Base-by-base conservation (phyloP, 2,888 invertebrate genomes). In the Lasiommata megera region DNA sequence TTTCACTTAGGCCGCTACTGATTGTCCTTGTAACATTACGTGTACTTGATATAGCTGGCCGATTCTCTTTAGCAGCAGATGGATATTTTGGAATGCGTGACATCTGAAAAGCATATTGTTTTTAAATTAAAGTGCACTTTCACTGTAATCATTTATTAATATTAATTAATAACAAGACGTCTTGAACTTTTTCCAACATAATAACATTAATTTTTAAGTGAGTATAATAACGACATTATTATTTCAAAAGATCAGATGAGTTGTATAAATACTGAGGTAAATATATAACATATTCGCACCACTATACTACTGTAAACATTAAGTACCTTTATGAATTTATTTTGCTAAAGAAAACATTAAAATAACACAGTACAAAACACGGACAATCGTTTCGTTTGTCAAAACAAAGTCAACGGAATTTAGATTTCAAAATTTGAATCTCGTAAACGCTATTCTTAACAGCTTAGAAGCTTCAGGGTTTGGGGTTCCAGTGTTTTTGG, bases 21-120 rank as follows among this genome's bases (percentile, higher is more conserved):
- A 88, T 63, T 28, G 80, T 82, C 62, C 83, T 80, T 28, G 75
- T 61, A 5, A 76, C 58, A 48, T 62, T 65, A 31, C 36, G 77
- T 52, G 69, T 71, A 65, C 76, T 84, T n/a, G 75, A 47, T 34
- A 80, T 56, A n/a, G 75, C 76, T 9, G 85, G 76, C 64, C 77
- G 74, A 63, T 88, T 90, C 69, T 90, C 90, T 74, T 90, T 90
- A 18, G 79, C 60, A 36, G 75, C 67, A 16, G 69, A 68, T 9
- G 88, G 88, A 46, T 82, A 66, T 74, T 87, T 89, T 6, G 90
- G 87, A 75, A 88, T 89, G 70, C 84, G 81, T 34, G 89, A 88
- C 90, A 90, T 90, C 88, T 88, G 80, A 37, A 86, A 78, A 38
- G 28, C 9, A 43, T 37, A 51, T 6, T 17, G 12, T 1, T 6